These are phyloP conservation scores for Anguilla pacifica DNA, from an alignment of 2,797 vertebrate genomes.

Conservation along the genomic window DNA sequence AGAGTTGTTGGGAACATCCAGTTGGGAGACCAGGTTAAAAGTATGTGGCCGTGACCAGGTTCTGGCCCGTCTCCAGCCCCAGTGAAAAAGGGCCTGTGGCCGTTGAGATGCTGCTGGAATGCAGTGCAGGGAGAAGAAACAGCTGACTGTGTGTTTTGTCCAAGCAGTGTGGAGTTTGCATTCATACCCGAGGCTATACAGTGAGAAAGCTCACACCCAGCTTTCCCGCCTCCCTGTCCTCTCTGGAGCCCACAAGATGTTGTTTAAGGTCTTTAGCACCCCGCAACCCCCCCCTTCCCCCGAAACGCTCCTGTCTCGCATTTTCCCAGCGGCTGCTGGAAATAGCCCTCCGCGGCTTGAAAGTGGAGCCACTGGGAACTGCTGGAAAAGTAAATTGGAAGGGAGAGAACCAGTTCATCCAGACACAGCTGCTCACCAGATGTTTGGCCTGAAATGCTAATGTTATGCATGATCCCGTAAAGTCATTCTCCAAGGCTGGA, in stretches of 20 bases:
- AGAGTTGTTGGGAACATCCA: background rate
- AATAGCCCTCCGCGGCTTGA: conserved; percentile 7
- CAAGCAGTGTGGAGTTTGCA: background rate
- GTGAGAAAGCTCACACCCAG: background rate
- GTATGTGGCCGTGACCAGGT: background rate
- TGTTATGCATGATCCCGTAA: background rate
- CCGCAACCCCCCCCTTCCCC: background rate
- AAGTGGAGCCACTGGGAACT: conserved; percentile 25
- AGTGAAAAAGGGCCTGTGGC: background rate
- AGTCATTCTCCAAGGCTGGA: background rate
- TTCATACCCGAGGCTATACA: conserved; percentile 5
- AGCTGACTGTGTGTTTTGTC: background rate
- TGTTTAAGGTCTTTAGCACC: background rate
- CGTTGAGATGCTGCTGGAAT: background rate
- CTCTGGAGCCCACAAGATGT: background rate
- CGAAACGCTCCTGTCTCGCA: background rate
- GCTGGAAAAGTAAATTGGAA: conserved; percentile 34
- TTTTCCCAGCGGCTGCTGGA: conserved; percentile 22
- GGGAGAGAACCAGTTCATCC: conserved; percentile 39
- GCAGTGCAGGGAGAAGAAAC: background rate
- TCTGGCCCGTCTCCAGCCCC: background rate
- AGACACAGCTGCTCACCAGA: conserved; percentile 67
- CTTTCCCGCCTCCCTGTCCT: background rate
- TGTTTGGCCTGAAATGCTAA: conserved; percentile 52
- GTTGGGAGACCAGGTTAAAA: background rate